These are phyloP conservation scores for Empis livida DNA, from an alignment of 2,888 invertebrate species.

Conservation along the genomic window DNA sequence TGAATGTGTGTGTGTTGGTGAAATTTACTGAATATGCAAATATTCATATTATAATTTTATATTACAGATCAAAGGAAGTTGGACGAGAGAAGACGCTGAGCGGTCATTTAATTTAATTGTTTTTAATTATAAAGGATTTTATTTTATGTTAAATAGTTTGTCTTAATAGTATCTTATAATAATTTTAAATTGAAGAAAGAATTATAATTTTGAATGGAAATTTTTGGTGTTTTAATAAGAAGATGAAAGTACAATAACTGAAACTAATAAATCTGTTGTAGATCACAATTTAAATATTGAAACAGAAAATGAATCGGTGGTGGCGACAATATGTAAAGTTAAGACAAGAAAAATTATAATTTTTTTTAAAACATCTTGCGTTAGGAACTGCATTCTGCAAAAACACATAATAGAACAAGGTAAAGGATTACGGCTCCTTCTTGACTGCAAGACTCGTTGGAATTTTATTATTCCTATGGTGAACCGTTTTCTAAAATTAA, in stretches of 20 bases:
- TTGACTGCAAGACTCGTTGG: constrained; percentile 11
- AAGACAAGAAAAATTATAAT: background rate
- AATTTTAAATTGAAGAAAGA: too few species aligned
- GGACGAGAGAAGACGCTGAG: too few species aligned
- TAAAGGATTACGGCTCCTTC: constrained; percentile 7
- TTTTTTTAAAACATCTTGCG: constrained; percentile 8
- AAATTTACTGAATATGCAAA: too few species aligned
- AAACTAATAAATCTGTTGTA: background rate
- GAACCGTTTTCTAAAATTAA: background rate
- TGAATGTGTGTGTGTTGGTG: too few species aligned
- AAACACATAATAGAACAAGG: constrained; percentile 5
- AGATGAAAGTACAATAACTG: background rate
- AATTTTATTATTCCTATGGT: constrained; percentile 8
- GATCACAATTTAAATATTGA: constrained; percentile 3
- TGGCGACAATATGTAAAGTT: constrained; percentile 4
- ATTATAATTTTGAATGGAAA: too few species aligned
- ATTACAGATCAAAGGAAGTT: too few species aligned
- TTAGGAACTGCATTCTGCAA: constrained; percentile 7
- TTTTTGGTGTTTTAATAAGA: too few species aligned
- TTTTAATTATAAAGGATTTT: too few species aligned
- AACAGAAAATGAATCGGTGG: background rate
- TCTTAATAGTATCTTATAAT: too few species aligned
- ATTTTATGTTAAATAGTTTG: too few species aligned
- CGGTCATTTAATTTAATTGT: too few species aligned
- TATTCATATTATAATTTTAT: too few species aligned